phyloP scores from a whole-genome alignment of 2,888 invertebrate species.

The Trichogramma dendrolimi region DNA sequence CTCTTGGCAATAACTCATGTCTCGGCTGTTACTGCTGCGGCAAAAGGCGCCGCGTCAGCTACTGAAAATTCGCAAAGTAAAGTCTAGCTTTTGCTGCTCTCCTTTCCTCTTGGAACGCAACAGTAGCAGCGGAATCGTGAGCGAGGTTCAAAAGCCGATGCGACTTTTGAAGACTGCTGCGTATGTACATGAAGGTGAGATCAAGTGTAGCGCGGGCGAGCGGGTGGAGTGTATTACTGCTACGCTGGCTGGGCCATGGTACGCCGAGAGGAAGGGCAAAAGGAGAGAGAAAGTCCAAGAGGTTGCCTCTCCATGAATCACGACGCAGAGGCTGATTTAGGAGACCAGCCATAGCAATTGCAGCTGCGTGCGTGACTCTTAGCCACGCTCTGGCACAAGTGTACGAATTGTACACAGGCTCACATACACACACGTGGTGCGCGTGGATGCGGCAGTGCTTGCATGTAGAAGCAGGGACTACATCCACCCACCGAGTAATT shows the following conservation, averaged over 20 bases:
- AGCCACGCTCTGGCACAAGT: constrained; percentile 1
- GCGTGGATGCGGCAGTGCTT: constrained; percentile 32
- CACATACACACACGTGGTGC: constrained; percentile 42
- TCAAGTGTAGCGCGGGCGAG: constrained; percentile 15
- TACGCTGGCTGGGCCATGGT: constrained; percentile 11
- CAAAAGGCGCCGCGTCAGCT: constrained; percentile 20
- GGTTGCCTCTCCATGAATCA: constrained; percentile 52
- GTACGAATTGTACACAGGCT: constrained; percentile 40
- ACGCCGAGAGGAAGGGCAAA: constrained; percentile 24
- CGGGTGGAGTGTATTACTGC: constrained; percentile 8
- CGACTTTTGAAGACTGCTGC: constrained; percentile 34
- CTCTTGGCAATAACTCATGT: no score
- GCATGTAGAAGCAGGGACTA: no score
- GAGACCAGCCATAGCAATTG: constrained; percentile 45
- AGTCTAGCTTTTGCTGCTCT: constrained; percentile 11
- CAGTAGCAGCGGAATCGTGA: constrained; percentile 40
- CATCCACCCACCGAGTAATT: no score
- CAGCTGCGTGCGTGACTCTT: constrained; percentile 34
- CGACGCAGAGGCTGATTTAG: constrained; percentile 52
- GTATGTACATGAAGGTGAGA: constrained; percentile 24
- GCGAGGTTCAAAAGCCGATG: background rate
- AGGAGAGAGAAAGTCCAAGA: constrained; percentile 35
- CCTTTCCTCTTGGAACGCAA: background rate
- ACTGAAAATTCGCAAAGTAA: constrained; percentile 25
- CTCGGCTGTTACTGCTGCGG: background rate